Percentiles rank a stretch among this genome's conserved stretches.
Conservation (phyloP, 2,888 invertebrate genomes). For the Allophyes oxyacanthae region DNA sequence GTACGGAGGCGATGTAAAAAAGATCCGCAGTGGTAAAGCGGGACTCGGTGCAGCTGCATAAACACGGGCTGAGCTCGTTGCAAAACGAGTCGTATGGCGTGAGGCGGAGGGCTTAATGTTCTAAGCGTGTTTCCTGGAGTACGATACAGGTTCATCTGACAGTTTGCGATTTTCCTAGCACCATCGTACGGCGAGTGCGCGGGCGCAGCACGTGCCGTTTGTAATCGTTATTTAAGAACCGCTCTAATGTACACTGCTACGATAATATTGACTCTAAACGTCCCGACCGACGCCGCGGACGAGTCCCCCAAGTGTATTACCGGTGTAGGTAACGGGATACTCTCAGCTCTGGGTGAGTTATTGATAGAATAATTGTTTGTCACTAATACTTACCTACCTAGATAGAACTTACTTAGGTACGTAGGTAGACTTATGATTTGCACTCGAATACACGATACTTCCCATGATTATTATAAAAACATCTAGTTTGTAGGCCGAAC, state of each 20-base stretch:
- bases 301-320: neutral
- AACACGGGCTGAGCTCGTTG: slow-evolving; percentile 41
- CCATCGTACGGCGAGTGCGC: neutral
- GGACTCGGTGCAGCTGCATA: slow-evolving; percentile 61
- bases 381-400: too few species aligned
- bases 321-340: slow-evolving; percentile 1
- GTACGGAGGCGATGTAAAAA: slow-evolving; percentile 66
- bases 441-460: too few species aligned
- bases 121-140: neutral
- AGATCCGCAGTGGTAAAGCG: slow-evolving; percentile 26
- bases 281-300: neutral
- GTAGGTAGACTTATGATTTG: too few species aligned
- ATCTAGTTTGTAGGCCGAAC: too few species aligned
- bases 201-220: slow-evolving; percentile 14
- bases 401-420: too few species aligned
- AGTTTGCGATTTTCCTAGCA: neutral
- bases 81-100: slow-evolving; percentile 9
- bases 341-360: neutral
- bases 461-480: too few species aligned
- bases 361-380: too few species aligned
- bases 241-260: slow-evolving; percentile 38
- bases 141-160: slow-evolving; percentile 7
- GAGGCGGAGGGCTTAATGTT: slow-evolving; percentile 11
- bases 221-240: slow-evolving; percentile 48
- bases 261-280: slow-evolving; percentile 63